phyloP scores from a whole-genome alignment of 2,888 invertebrate species.

The Nomada fabriciana region DNA sequence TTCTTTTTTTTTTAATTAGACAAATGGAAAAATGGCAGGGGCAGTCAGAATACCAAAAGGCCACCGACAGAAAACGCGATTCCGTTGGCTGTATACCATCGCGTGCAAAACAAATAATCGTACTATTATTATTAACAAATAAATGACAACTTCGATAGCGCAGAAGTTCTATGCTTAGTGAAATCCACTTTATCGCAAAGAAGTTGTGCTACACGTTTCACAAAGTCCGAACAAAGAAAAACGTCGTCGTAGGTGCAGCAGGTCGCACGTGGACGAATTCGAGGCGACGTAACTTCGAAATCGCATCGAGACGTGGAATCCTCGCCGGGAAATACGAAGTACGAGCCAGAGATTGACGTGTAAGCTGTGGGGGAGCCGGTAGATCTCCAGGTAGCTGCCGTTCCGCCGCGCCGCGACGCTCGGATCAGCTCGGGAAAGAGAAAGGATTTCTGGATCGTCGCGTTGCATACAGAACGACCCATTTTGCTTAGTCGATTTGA shows the following conservation, averaged over 20 bases:
- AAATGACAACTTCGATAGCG: no score
- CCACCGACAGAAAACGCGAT: no score
- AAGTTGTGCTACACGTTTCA: background rate
- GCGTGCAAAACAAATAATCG: no score
- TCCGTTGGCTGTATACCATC: no score
- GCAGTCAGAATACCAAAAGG: no score
- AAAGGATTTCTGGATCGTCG: conserved; percentile 60
- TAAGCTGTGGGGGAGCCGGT: conserved; percentile 19
- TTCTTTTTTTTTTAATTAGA: no score
- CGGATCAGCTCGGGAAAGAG: conserved; percentile 49
- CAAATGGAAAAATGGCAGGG: no score
- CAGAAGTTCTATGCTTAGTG: conserved; percentile 2
- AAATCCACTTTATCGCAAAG: background rate
- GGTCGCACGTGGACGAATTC: conserved; percentile 36
- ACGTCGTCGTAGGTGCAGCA: conserved; percentile 27
- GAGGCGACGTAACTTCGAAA: conserved; percentile 36
- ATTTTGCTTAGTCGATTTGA: conserved; percentile 69
- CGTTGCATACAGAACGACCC: conserved; percentile 70
- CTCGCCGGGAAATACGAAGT: conserved; percentile 44
- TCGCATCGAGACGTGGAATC: conserved; percentile 57
- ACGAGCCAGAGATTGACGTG: conserved; percentile 58
- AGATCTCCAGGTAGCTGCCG: conserved; percentile 8
- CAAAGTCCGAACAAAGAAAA: background rate
- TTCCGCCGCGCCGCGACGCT: conserved; percentile 25
- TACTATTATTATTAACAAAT: no score